A percentile compares a stretch with the other conserved stretches of the same genome.
These are phyloP conservation scores for Paedocypris micromegethes DNA, from an alignment of 2,797 vertebrate species.

Conservation along the genomic window DNA sequence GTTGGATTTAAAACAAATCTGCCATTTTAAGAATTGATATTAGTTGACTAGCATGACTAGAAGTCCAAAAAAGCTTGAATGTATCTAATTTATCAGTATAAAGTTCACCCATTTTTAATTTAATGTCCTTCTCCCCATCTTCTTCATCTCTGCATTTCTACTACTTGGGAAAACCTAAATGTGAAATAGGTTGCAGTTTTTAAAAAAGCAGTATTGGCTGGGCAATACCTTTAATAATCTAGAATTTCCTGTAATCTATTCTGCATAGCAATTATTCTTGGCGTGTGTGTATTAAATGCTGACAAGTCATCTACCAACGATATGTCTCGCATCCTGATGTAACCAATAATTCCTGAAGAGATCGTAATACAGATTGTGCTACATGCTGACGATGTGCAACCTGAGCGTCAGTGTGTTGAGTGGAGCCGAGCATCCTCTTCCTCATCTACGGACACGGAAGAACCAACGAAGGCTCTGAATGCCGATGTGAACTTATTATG, in stretches of 20 bases:
- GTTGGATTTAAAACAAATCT: too few species aligned
- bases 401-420: constrained; percentile 12
- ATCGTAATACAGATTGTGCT: constrained; percentile 19
- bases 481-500: neutral
- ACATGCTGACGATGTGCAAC: constrained; percentile 31
- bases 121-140: neutral
- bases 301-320: constrained; percentile 15
- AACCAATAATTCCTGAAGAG: constrained; percentile 30
- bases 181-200: too few species aligned
- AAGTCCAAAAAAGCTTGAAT: too few species aligned
- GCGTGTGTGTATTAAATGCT: constrained; percentile 22
- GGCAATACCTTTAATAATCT: neutral
- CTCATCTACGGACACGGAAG: neutral
- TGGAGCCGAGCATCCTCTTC: neutral
- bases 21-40: too few species aligned
- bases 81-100: too few species aligned
- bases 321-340: constrained; percentile 18
- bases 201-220: too few species aligned
- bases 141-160: neutral
- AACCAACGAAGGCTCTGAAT: neutral
- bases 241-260: constrained; percentile 11
- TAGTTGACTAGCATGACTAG: too few species aligned
- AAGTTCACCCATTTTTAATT: neutral
- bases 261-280: constrained; percentile 31
- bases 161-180: neutral